Conservation (phyloP, 2,797 vertebrate species). For the Microcaecilia unicolor region DNA sequence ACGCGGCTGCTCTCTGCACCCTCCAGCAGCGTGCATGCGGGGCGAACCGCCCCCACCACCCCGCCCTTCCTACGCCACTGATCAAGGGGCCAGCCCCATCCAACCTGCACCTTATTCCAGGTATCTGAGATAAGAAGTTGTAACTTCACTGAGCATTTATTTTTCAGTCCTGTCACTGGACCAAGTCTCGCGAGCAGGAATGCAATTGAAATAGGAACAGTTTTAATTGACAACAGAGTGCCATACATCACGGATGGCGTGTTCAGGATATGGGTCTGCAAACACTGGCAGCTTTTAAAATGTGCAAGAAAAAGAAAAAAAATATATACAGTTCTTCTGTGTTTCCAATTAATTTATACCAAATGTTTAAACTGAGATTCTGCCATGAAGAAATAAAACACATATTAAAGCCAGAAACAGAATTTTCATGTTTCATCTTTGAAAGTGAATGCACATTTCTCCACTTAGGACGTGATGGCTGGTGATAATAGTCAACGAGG, state of each 20-base stretch:
- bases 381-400: constrained; percentile 17
- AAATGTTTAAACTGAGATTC: constrained; percentile 32
- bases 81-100: no score
- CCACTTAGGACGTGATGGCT: no score
- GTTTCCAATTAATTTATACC: constrained; percentile 44
- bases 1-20: no score
- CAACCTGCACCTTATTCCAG: constrained; percentile 9
- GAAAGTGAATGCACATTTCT: constrained; percentile 24
- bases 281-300: constrained; percentile 40
- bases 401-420: constrained; percentile 31
- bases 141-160: constrained; percentile 18
- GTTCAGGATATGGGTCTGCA: constrained; percentile 28
- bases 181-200: constrained; percentile 29
- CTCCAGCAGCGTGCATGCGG: no score
- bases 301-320: constrained; percentile 24
- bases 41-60: no score
- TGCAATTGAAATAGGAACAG: constrained; percentile 31
- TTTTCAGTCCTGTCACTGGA: no score
- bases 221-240: constrained; percentile 36
- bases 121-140: constrained; percentile 19
- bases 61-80: no score
- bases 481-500: no score
- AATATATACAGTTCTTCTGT: constrained; percentile 26
- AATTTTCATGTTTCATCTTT: constrained; percentile 19
- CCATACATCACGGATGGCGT: constrained; percentile 36